Evolutionary conservation across 2,888 invertebrate genomes (phyloP), one percentile per base, ranked within the genome.

Genomic region (Abrostola triplasia): DNA sequence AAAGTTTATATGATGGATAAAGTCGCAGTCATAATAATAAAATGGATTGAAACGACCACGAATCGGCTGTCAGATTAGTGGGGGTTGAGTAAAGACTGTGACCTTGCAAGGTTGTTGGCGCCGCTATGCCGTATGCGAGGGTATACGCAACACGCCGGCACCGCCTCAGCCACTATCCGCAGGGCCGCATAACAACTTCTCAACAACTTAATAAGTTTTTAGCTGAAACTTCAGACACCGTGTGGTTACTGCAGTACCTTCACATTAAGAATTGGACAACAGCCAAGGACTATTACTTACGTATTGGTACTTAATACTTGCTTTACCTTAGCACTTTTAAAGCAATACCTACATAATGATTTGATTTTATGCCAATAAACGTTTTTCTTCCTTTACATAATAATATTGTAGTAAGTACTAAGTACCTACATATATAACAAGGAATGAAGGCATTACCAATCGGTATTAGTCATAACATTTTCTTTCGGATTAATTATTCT

Each of bases 31-130:
- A 71, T 72, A 44, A 70, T 70, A 81, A 77, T 79, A 76, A 83
- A 83, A 72, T 76, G 71, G 71, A 79, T 75, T 65, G 70, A 70
- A 80, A 79, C 76, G 69, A 70, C 77, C 71, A 78, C 82, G 74
- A 80, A 79, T 76, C 74, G 64, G 57, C 67, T 77, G 70, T 67
- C 59, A 74, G 77, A 81, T 77, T 81, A 74, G 56, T 77, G 53
- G 73, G 71, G 75, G 78, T 76, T 78, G 80, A 71, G 70, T 67
- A 79, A 73, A 82, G 73, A 69, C 75, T 66, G 58, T 82, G 90
- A 88, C 92, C 92, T 92, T 88, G 84, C 86, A 87, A 90, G 91
- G 91, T 89, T 88, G 85, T 81, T 84, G 84, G 79, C 84, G 84
- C 79, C 82, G 76, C 76, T 80, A 61, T 76, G 72, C 78, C 70